Conservation (phyloP, 2,888 invertebrate species). For the Aplocera efformata region DNA sequence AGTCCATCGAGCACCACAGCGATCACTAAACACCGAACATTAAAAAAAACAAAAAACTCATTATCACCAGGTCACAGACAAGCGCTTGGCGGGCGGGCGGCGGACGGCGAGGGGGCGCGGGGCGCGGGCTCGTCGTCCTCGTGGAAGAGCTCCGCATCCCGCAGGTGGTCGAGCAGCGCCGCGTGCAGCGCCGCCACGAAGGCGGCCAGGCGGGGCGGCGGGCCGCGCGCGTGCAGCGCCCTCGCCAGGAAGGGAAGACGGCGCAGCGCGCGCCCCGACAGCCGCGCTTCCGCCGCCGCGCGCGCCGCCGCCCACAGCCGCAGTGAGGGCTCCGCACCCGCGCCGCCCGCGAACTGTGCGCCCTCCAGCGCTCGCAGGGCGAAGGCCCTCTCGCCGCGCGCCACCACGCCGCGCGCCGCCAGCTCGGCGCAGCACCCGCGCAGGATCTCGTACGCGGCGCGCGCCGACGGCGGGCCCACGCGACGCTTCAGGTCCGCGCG, state of each 20-base stretch:
- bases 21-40: too few relatives aligned
- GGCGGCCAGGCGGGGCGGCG: conserved; percentile 22
- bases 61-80: too few relatives aligned
- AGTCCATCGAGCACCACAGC: too few relatives aligned
- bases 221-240: conserved; percentile 67
- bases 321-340: conserved; percentile 44
- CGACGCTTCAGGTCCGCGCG: conserved; percentile 96
- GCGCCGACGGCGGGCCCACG: conserved; percentile 89
- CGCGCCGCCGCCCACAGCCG: conserved; percentile 47
- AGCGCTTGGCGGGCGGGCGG: too few relatives aligned
- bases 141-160: conserved; percentile 41
- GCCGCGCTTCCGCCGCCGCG: conserved; percentile 48
- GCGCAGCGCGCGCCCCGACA: conserved; percentile 92
- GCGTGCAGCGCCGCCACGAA: conserved; percentile 44
- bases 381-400: conserved; percentile 51
- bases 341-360: conserved; percentile 48
- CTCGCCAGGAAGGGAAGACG: conserved; percentile 95
- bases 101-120: conserved; percentile 18
- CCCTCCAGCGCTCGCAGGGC: conserved; percentile 52
- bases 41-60: too few relatives aligned
- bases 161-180: conserved; percentile 44
- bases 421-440: conserved; percentile 91
- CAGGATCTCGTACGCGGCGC: conserved; percentile 92
- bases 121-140: conserved; percentile 19
- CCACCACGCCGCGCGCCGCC: conserved; percentile 82